These are phyloP conservation scores for Cerastoderma edule DNA, from an alignment of 2,888 invertebrate species.

Conservation along the genomic window DNA sequence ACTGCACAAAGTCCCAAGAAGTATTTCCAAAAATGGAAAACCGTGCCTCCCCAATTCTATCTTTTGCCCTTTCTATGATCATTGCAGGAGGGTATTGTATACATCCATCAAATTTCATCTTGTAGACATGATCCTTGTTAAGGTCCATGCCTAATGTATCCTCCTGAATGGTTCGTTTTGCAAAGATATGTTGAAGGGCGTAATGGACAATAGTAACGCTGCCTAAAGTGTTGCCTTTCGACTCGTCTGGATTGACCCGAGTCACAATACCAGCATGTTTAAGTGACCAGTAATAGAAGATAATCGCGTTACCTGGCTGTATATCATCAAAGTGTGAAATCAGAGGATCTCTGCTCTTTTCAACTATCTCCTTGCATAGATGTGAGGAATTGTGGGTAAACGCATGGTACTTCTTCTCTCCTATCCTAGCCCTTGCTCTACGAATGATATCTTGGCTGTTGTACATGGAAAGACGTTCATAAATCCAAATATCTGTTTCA, in stretches of 20 bases:
- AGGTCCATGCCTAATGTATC: slow-evolving; percentile 28
- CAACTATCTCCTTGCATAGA: slow-evolving; percentile 22
- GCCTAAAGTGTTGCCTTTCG: slow-evolving; percentile 12
- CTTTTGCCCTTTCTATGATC: slow-evolving; percentile 28
- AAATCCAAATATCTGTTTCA: slow-evolving; percentile 35
- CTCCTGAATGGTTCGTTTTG: slow-evolving; percentile 20
- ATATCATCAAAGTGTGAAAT: slow-evolving; percentile 17
- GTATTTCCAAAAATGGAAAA: slow-evolving; percentile 25
- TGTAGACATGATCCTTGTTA: slow-evolving; percentile 2
- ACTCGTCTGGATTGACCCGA: slow-evolving; percentile 2
- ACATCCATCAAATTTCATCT: slow-evolving; percentile 32
- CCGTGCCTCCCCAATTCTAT: slow-evolving; percentile 33
- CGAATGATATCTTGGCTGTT: slow-evolving; percentile 16
- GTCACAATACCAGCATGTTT: slow-evolving; percentile 37
- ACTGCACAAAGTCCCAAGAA: slow-evolving; percentile 41
- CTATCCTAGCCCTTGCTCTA: slow-evolving; percentile 31
- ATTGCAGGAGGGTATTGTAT: slow-evolving; percentile 19
- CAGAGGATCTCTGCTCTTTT: slow-evolving; percentile 16
- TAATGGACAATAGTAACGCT: slow-evolving; percentile 33
- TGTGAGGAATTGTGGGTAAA: slow-evolving; percentile 29
- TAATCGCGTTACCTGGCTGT: slow-evolving; percentile 29
- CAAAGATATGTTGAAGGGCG: slow-evolving; percentile 22
- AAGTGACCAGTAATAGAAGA: slow-evolving; percentile 34
- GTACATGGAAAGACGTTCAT: slow-evolving; percentile 30
- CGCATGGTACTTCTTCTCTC: slow-evolving; percentile 24